Evolutionary conservation across 2,113 vertebrate genomes (phyloP).

Genomic region (Alethe castanea): DNA sequence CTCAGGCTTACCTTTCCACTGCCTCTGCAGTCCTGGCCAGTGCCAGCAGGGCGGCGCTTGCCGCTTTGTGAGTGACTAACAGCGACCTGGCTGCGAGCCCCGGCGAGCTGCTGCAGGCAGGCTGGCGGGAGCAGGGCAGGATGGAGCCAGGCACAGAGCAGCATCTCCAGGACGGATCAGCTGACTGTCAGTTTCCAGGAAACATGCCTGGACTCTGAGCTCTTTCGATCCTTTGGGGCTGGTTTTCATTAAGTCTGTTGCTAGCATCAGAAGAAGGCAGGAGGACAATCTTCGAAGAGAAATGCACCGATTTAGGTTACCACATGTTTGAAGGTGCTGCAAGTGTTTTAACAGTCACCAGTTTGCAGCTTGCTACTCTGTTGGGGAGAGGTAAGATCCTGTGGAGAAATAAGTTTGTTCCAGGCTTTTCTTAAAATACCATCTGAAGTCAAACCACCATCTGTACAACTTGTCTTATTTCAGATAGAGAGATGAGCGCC

Average conservation of each 20-base stretch:
- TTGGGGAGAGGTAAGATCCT: constrained; percentile 34
- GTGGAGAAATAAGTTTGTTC: constrained; percentile 29
- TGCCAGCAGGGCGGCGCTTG: not conserved
- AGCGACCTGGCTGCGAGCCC: not conserved
- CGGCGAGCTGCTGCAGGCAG: not conserved
- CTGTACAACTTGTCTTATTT: constrained; percentile 49
- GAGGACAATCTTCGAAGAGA: not conserved
- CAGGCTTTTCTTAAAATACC: constrained; percentile 60
- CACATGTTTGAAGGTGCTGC: not conserved
- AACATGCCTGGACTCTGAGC: not conserved
- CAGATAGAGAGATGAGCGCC: constrained; percentile 15
- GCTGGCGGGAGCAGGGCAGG: not conserved
- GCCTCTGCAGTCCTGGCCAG: not conserved
- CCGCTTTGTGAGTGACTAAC: constrained; percentile 10
- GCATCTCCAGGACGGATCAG: not conserved
- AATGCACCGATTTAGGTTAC: not conserved
- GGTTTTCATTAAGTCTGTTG: constrained; percentile 37
- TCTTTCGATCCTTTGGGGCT: not conserved
- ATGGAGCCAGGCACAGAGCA: constrained; percentile 8
- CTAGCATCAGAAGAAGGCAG: not conserved
- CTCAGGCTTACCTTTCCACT: not conserved
- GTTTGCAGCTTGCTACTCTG: constrained; percentile 12
- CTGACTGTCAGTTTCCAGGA: constrained; percentile 58
- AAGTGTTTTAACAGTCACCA: not conserved
- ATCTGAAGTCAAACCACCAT: constrained; percentile 54